A percentile compares a stretch with the other conserved stretches of the same genome.
Evolutionary conservation across 2,113 vertebrate species (phyloP).

Genomic region (Mirza zaza): DNA sequence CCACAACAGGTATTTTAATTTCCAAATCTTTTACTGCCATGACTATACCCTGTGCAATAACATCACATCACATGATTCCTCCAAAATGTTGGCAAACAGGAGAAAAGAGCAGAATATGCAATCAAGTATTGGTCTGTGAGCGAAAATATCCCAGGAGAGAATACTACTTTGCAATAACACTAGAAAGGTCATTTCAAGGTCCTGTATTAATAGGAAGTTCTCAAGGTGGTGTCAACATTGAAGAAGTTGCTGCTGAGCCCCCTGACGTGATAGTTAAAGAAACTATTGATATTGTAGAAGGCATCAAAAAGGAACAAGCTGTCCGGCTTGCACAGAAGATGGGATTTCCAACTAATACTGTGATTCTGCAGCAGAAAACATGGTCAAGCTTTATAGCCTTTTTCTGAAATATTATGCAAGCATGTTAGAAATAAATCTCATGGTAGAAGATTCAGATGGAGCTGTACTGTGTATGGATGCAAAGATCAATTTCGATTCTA

Average conservation of each 20-base stretch:
- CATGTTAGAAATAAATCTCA: too few species aligned
- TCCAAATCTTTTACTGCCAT: constrained; percentile 96
- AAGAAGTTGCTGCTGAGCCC: constrained; percentile 96
- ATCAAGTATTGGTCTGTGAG: constrained; percentile 98
- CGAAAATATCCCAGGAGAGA: constrained; percentile 97
- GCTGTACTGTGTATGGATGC: constrained; percentile 98
- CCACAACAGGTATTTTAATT: constrained; percentile 97
- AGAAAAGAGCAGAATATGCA: constrained; percentile 97
- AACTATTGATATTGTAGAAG: constrained; percentile 95
- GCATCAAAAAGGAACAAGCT: constrained; percentile 96
- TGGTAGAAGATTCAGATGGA: too few species aligned
- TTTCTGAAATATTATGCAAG: too few species aligned
- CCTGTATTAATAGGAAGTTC: constrained; percentile 97
- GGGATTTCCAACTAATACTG: too few species aligned
- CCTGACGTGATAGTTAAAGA: constrained; percentile 97
- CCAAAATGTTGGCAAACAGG: constrained; percentile 99
- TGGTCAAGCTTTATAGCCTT: too few species aligned
- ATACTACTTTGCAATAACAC: constrained; percentile 99
- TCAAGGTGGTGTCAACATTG: constrained; percentile 98
- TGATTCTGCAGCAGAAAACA: too few species aligned
- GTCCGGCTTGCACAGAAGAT: constrained; percentile 75
- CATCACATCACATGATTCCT: constrained; percentile 98
- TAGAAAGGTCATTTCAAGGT: constrained; percentile 97
- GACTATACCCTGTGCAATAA: constrained; percentile 97
- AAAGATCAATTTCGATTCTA: constrained; percentile 98